A percentile compares a stretch with the other conserved stretches of the same genome.
phyloP scores from a whole-genome alignment of 2,797 vertebrate genomes.

The Chanos chanos region DNA sequence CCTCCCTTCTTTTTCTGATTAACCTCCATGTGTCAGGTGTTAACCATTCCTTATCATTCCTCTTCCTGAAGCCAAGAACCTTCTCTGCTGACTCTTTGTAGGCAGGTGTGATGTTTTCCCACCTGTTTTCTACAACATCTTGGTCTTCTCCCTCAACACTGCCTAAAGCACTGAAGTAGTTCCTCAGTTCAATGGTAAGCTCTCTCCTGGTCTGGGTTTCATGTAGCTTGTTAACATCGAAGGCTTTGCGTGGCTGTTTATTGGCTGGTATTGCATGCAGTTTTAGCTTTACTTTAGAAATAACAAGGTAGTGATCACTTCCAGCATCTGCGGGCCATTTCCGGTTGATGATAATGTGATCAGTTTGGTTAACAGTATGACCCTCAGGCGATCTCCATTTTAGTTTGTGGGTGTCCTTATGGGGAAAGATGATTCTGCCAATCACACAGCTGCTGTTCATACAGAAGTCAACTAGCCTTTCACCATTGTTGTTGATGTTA shows the following conservation, averaged over 20 bases:
- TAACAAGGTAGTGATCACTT: not conserved
- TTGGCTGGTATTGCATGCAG: not conserved
- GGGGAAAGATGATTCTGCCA: constrained; percentile 2
- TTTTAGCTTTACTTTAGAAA: constrained; percentile 2
- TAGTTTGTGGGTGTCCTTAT: constrained; percentile 16
- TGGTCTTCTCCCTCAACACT: no score
- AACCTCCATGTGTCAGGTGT: no score
- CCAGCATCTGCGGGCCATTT: not conserved
- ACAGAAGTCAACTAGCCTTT: not conserved
- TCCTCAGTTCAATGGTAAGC: not conserved
- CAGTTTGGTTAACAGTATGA: not conserved
- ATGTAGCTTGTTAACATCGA: not conserved
- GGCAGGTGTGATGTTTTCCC: no score
- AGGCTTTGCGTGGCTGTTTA: not conserved
- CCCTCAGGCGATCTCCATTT: constrained; percentile 17
- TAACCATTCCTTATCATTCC: no score
- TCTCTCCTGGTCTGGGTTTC: not conserved
- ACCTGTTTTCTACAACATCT: no score
- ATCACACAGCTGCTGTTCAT: not conserved
- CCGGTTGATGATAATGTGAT: constrained; percentile 4
- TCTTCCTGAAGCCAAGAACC: no score
- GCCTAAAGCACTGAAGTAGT: no score
- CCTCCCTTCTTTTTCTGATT: no score
- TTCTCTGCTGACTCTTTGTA: no score
- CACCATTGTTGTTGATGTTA: not conserved